Conservation (phyloP, 2,113 vertebrate genomes). For the Spheniscus mendiculus region DNA sequence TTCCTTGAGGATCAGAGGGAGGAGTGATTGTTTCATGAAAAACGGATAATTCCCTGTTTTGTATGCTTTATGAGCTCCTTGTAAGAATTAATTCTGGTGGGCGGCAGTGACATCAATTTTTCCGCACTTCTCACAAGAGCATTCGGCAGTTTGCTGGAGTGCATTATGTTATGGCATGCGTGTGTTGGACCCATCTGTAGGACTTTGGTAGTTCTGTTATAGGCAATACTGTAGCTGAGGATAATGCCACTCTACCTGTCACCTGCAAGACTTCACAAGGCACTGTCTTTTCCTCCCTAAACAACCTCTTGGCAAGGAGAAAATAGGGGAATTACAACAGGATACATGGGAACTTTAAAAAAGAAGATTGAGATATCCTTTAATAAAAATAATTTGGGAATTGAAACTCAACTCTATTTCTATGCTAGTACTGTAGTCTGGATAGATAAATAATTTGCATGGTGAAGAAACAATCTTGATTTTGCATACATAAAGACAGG, state of each 20-base stretch:
- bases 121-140: neutral
- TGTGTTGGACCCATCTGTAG: neutral
- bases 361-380: neutral
- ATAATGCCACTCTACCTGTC: neutral
- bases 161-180: accelerated
- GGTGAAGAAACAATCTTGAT: neutral
- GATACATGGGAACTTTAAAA: neutral
- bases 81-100: neutral
- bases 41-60: neutral
- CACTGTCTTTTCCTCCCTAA: neutral
- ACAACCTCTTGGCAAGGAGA: neutral
- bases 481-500: neutral
- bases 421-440: neutral
- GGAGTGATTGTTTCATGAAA: neutral
- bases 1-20: neutral
- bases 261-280: neutral
- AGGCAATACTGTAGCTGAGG: neutral
- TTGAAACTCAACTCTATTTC: neutral
- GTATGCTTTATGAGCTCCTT: neutral
- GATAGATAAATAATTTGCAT: neutral
- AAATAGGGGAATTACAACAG: neutral
- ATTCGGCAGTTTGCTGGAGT: neutral
- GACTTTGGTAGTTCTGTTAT: neutral
- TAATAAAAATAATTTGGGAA: neutral
- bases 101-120: neutral